These are phyloP conservation scores for Corythornis leucogaster DNA, from an alignment of 2,797 vertebrate genomes.

Conservation along the genomic window DNA sequence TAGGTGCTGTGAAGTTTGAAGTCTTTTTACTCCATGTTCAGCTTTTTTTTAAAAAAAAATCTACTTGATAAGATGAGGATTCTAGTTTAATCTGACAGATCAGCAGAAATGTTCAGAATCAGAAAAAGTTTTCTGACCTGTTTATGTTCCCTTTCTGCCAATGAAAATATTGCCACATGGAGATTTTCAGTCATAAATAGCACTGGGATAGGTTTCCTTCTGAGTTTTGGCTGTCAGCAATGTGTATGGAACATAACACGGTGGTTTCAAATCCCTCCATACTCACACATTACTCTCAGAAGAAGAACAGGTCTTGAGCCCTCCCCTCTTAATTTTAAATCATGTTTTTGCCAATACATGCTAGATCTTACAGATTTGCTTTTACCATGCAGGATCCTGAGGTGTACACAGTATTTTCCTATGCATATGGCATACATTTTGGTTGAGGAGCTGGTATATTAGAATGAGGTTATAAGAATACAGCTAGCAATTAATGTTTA, in stretches of 20 bases:
- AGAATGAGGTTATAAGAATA: not conserved
- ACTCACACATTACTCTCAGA: not conserved
- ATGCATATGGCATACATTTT: not conserved
- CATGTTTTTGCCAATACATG: not conserved
- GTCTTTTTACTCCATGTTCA: not conserved
- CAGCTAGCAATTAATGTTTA: not conserved
- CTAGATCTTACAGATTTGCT: not conserved
- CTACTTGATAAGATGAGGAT: not conserved
- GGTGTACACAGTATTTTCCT: not conserved
- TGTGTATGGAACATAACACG: not conserved
- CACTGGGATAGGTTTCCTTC: not conserved
- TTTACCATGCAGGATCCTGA: not conserved
- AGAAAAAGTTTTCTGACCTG: conserved; percentile 11
- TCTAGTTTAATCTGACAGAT: conserved; percentile 45
- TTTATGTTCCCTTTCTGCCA: conserved; percentile 34
- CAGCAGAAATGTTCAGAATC: not conserved
- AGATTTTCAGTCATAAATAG: conserved; percentile 7
- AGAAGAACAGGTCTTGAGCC: not conserved
- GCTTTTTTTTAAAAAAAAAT: not conserved
- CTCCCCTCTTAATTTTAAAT: not conserved
- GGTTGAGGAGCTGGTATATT: not conserved
- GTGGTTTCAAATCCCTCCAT: not conserved
- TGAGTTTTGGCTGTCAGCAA: conserved; percentile 6
- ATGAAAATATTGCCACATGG: not conserved
- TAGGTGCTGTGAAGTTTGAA: conserved; percentile 43